Evolutionary conservation across 1,140 invertebrate species (phyloP).

Genomic region (Latrodectus geometricus): DNA sequence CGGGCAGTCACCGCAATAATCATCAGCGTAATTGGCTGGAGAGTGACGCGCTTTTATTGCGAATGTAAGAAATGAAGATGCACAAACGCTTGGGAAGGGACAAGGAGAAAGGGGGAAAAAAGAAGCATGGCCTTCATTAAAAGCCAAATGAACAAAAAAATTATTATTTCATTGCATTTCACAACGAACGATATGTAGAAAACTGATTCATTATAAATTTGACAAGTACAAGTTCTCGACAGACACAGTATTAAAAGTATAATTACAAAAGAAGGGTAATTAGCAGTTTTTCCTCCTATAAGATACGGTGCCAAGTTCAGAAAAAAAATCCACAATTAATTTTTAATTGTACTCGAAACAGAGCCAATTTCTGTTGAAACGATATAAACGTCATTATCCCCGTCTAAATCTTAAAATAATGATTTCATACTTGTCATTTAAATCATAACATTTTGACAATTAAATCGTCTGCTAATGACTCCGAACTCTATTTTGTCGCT

Average conservation of each 20-base stretch:
- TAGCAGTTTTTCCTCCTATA: neutral
- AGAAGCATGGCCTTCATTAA: constrained; percentile 13
- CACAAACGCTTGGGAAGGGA: neutral
- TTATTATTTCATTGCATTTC: constrained; percentile 3
- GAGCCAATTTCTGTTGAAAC: no score
- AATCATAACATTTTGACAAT: no score
- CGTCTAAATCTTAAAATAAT: no score
- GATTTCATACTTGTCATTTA: no score
- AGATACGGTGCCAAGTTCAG: no score
- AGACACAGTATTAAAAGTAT: neutral
- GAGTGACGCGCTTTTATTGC: constrained; percentile 7
- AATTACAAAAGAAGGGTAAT: neutral
- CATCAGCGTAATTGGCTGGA: constrained; percentile 5
- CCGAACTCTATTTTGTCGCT: no score
- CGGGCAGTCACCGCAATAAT: constrained; percentile 6
- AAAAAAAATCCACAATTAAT: no score
- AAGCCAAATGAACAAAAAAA: neutral
- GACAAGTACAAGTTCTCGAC: constrained; percentile 21
- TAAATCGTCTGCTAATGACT: no score
- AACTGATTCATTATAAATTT: constrained; percentile 55
- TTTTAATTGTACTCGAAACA: no score
- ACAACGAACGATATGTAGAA: constrained; percentile 10
- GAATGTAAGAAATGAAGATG: neutral
- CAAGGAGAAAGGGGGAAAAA: constrained; percentile 24
- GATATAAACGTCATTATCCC: no score